Percentiles rank a stretch among this genome's conserved stretches.
Evolutionary conservation across 2,888 invertebrate species (phyloP).

Genomic region (Oxytorus armatus): DNA sequence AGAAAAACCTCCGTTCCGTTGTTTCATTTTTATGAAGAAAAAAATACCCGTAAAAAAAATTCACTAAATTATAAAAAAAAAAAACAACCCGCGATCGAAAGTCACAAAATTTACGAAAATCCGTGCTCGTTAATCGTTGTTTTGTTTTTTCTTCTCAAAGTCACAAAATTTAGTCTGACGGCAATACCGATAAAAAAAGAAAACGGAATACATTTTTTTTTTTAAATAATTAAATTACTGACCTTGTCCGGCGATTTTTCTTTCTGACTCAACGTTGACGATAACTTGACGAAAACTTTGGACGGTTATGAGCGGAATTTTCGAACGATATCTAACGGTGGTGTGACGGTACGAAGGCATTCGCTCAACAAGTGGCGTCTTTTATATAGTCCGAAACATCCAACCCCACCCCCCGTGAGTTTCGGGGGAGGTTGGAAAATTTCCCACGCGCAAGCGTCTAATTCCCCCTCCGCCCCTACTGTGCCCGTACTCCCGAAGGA

Average conservation of each 20-base stretch:
- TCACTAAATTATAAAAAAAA: no score
- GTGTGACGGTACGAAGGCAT: conserved; percentile 79
- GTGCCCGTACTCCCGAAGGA: conserved; percentile 33
- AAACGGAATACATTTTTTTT: no score
- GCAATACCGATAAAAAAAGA: conserved; percentile 10
- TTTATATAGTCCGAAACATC: conserved; percentile 78
- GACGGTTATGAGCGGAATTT: conserved; percentile 66
- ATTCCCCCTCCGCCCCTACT: neutral
- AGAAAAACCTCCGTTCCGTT: conserved; percentile 58
- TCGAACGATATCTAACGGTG: conserved; percentile 76
- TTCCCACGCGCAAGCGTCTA: conserved; percentile 77
- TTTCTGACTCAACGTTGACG: no score
- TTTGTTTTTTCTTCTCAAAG: no score
- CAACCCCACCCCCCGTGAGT: conserved; percentile 70
- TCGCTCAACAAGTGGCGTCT: conserved; percentile 83
- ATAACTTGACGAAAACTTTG: no score
- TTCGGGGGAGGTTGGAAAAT: conserved; percentile 36
- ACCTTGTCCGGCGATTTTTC: neutral
- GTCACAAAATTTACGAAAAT: no score
- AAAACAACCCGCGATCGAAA: no score
- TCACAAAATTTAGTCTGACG: neutral
- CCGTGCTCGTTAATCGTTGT: no score
- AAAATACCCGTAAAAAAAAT: no score
- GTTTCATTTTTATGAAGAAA: no score
- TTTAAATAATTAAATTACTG: neutral